A percentile compares a stretch with the other conserved stretches of the same genome.
phyloP scores from a whole-genome alignment of 2,888 invertebrate species.

The Dryobota labecula region DNA sequence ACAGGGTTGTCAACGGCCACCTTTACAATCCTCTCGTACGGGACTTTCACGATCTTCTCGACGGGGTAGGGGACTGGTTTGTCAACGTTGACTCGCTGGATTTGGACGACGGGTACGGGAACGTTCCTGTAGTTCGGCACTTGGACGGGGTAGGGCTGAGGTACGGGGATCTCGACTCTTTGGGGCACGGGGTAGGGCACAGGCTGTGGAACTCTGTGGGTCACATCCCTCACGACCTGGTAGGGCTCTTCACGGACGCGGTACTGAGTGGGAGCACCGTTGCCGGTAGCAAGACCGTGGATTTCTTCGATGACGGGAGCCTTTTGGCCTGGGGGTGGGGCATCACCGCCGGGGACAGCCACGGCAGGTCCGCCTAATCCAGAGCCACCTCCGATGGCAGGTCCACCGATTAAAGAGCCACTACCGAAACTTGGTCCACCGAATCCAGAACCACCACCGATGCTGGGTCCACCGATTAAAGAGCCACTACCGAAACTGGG shows the following conservation, averaged over 20 bases:
- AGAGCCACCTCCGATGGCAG: conserved; percentile 29
- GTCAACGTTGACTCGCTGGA: conserved; percentile 89
- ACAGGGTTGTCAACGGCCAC: conserved; percentile 90
- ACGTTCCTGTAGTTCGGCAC: conserved; percentile 89
- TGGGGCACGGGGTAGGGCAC: conserved; percentile 89
- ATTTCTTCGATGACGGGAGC: conserved; percentile 85
- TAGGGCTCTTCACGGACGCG: conserved; percentile 83
- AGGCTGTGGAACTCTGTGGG: conserved; percentile 90
- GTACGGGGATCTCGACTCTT: conserved; percentile 88
- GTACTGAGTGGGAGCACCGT: conserved; percentile 85
- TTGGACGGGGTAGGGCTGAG: conserved; percentile 91
- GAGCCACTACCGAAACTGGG: conserved; percentile 9
- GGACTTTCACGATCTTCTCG: conserved; percentile 91
- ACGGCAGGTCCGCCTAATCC: conserved; percentile 51
- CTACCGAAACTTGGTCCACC: conserved; percentile 23
- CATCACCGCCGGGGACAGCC: conserved; percentile 67
- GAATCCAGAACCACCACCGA: conserved; percentile 28
- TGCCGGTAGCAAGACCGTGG: conserved; percentile 82
- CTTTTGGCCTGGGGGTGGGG: conserved; percentile 78
- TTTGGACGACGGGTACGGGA: conserved; percentile 90
- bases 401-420: conserved; percentile 35
- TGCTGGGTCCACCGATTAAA: conserved; percentile 8
- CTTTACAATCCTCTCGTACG: conserved; percentile 89
- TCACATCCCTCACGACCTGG: conserved; percentile 85
- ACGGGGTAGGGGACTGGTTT: conserved; percentile 91